These are phyloP conservation scores for Ormyrus pomaceus DNA, from an alignment of 2,888 invertebrate species.

Conservation along the genomic window DNA sequence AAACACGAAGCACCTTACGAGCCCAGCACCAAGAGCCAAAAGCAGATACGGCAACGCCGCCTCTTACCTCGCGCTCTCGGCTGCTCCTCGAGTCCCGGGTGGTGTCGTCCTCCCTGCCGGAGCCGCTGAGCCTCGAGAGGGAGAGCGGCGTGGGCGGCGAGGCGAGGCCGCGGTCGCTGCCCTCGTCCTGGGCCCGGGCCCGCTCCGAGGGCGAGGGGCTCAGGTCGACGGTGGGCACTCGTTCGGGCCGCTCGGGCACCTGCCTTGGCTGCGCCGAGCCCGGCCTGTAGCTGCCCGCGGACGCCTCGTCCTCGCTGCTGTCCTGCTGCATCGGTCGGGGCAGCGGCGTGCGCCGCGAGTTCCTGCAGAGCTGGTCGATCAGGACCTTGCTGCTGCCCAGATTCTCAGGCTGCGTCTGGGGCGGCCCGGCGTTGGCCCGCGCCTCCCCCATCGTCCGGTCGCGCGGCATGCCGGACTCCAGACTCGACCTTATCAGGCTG, in stretches of 20 bases:
- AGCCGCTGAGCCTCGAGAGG: conserved; percentile 68
- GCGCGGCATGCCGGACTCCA: conserved; percentile 82
- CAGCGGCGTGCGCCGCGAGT: conserved; percentile 78
- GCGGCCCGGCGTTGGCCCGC: conserved; percentile 65
- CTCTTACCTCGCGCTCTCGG: conserved; percentile 67
- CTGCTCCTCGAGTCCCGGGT: conserved; percentile 69
- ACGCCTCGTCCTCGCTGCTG: conserved; percentile 77
- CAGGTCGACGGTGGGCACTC: conserved; percentile 73
- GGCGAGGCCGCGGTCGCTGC: conserved; percentile 69
- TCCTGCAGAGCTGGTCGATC: conserved; percentile 82
- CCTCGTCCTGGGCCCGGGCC: conserved; percentile 66
- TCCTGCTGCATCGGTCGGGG: conserved; percentile 74
- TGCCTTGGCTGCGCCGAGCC: conserved; percentile 10
- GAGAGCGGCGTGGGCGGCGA: conserved; percentile 70
- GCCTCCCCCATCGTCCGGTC: conserved; percentile 58
- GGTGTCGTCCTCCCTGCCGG: conserved; percentile 69
- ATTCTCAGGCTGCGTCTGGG: conserved; percentile 78
- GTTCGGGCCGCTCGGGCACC: conserved; percentile 69
- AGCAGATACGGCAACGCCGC: not conserved
- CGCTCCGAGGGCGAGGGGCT: conserved; percentile 73
- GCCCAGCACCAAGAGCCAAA: too few species aligned
- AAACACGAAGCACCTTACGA: too few species aligned
- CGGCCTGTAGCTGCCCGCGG: conserved; percentile 59
- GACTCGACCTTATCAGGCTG: conserved; percentile 88
- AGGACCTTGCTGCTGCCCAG: conserved; percentile 80